Percentiles rank a stretch among this genome's conserved stretches.
Evolutionary conservation across 2,888 invertebrate species (phyloP).

Genomic region (Phortica okadai): DNA sequence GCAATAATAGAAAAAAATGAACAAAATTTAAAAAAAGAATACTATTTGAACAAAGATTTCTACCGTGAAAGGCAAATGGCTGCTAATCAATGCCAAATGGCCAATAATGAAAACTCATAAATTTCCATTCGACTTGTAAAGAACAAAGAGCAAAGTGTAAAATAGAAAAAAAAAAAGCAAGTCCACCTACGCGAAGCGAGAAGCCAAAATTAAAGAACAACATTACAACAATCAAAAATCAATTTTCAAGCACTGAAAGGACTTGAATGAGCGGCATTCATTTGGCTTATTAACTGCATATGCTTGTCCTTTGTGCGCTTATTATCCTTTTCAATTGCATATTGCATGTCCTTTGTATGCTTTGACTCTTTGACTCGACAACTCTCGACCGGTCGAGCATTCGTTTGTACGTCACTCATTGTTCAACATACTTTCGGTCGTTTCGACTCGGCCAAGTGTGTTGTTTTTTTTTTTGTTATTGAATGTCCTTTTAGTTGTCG

Average conservation of each 20-base stretch:
- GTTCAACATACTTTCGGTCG: neutral
- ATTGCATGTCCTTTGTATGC: constrained; percentile 26
- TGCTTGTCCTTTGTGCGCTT: constrained; percentile 24
- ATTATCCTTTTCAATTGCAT: constrained; percentile 35
- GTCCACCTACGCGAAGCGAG: constrained; percentile 35
- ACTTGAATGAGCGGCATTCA: constrained; percentile 43
- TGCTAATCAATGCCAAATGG: constrained; percentile 53
- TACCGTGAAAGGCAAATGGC: constrained; percentile 49
- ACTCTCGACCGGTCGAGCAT: constrained; percentile 15
- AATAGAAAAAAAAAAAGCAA: constrained; percentile 13
- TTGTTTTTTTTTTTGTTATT: constrained; percentile 31
- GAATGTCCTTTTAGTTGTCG: constrained; percentile 44
- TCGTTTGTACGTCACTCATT: neutral
- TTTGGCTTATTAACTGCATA: constrained; percentile 36
- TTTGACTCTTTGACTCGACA: constrained; percentile 29
- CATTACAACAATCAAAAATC: constrained; percentile 57
- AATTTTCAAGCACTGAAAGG: constrained; percentile 49
- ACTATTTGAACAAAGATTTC: constrained; percentile 37
- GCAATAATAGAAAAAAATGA: constrained; percentile 24
- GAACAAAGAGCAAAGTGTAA: constrained; percentile 22
- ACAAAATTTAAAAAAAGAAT: constrained; percentile 11
- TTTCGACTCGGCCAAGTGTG: neutral
- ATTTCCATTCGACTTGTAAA: constrained; percentile 47
- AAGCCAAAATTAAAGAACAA: constrained; percentile 47
- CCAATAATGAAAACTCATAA: constrained; percentile 46